phyloP scores from a whole-genome alignment of 2,888 invertebrate genomes.

The Pseudanteris insignis region DNA sequence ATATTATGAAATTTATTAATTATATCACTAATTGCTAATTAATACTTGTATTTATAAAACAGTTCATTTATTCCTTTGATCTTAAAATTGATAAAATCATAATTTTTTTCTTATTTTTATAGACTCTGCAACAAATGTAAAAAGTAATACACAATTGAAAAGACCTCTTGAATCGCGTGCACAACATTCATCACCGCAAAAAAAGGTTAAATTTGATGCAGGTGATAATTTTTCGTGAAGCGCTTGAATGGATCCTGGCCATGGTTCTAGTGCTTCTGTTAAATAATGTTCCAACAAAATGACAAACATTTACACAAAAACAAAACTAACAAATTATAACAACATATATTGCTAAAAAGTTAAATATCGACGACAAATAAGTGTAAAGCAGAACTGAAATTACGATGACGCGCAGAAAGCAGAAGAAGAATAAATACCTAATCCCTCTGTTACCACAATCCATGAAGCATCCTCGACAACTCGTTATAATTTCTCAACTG shows the following conservation, averaged over 20 bases:
- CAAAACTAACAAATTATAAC: no score
- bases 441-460: no score
- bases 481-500: conserved; percentile 5
- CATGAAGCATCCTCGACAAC: no score
- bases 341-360: no score
- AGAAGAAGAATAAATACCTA: no score
- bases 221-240: conserved; percentile 65
- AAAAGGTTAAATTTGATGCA: conserved; percentile 62
- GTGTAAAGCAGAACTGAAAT: neutral
- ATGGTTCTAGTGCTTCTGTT: conserved; percentile 21
- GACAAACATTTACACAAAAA: no score
- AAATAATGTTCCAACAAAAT: neutral
- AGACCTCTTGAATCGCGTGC: conserved; percentile 58
- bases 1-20: no score
- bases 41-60: no score
- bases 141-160: conserved; percentile 62
- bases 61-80: no score
- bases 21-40: no score
- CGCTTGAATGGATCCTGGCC: conserved; percentile 37
- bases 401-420: neutral
- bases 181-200: conserved; percentile 59
- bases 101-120: conserved; percentile 2
- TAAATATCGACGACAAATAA: neutral
- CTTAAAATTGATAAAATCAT: no score
- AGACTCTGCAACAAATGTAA: conserved; percentile 63